Percentiles rank a stretch among this genome's conserved stretches.
phyloP scores from a whole-genome alignment of 2,888 invertebrate species.

The Electrophaes corylata region DNA sequence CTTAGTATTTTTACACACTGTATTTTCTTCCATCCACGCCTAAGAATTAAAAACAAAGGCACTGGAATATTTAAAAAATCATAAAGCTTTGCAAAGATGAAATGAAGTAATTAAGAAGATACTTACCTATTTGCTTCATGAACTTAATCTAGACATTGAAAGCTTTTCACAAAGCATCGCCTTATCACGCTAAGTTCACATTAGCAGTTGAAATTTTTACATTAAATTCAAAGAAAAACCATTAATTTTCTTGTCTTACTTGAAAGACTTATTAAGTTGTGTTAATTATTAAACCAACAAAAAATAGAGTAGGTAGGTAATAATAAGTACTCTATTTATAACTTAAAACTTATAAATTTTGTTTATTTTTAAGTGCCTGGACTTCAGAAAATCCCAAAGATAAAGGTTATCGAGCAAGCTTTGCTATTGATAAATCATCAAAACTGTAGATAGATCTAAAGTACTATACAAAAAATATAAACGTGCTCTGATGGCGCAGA shows the following conservation, averaged over 20 bases:
- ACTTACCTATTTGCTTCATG: conserved; percentile 11
- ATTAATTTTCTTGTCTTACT: conserved; percentile 33
- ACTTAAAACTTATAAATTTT: conserved; percentile 1
- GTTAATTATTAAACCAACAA: conserved; percentile 19
- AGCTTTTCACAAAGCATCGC: conserved; percentile 38
- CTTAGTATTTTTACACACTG: background rate
- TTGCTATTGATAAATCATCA: too few species aligned
- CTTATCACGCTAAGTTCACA: conserved; percentile 55
- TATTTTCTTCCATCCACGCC: background rate
- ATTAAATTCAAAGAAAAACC: conserved; percentile 43
- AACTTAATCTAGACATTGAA: conserved; percentile 31
- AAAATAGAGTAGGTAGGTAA: background rate
- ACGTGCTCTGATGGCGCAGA: too few species aligned
- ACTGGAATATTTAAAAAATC: background rate
- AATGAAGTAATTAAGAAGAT: background rate
- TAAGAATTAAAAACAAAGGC: background rate
- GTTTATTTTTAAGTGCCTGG: too few species aligned
- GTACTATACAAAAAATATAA: too few species aligned
- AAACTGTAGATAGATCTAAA: too few species aligned
- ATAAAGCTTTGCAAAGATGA: background rate
- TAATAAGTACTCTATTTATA: conserved; percentile 10
- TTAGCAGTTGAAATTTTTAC: conserved; percentile 49
- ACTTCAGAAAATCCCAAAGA: too few species aligned
- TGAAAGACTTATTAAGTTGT: conserved; percentile 24
- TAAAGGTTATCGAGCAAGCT: too few species aligned